Conservation (phyloP, 2,113 vertebrate species). For the Centropus bengalensis region DNA sequence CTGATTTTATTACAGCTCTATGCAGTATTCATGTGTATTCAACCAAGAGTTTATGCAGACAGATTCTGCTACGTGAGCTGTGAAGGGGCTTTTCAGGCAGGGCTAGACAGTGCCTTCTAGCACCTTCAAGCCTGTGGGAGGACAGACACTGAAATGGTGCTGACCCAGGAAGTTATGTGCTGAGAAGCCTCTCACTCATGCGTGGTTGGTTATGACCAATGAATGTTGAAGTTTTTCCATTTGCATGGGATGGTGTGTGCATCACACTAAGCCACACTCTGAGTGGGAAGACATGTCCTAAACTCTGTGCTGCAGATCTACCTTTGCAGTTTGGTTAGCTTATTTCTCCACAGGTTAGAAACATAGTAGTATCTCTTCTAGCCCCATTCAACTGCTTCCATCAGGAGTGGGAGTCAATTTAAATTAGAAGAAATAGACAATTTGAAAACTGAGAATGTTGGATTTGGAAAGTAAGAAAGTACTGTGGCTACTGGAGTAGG, state of each 20-base stretch:
- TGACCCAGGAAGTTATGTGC: not conserved
- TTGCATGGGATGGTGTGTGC: rapidly evolving
- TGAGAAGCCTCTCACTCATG: not conserved
- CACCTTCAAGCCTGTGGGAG: not conserved
- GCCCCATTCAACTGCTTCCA: not conserved
- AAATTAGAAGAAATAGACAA: not conserved
- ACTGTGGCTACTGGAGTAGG: not conserved
- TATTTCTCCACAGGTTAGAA: not conserved
- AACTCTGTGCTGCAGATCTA: not conserved
- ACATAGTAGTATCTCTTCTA: not conserved
- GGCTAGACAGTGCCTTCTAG: not conserved
- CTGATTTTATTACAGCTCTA: not conserved
- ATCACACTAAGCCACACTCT: rapidly evolving
- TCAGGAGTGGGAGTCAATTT: not conserved
- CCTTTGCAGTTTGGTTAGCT: not conserved
- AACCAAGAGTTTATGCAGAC: not conserved
- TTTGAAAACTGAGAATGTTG: not conserved
- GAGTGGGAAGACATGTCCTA: not conserved
- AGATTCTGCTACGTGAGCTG: not conserved
- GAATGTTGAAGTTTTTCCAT: not conserved
- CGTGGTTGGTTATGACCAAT: not conserved
- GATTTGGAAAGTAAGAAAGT: not conserved
- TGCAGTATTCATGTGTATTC: constrained; percentile 18
- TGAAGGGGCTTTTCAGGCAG: not conserved
- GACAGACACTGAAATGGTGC: not conserved